These are phyloP conservation scores for Nemurella pictetii DNA, from an alignment of 2,888 invertebrate species.

Conservation along the genomic window DNA sequence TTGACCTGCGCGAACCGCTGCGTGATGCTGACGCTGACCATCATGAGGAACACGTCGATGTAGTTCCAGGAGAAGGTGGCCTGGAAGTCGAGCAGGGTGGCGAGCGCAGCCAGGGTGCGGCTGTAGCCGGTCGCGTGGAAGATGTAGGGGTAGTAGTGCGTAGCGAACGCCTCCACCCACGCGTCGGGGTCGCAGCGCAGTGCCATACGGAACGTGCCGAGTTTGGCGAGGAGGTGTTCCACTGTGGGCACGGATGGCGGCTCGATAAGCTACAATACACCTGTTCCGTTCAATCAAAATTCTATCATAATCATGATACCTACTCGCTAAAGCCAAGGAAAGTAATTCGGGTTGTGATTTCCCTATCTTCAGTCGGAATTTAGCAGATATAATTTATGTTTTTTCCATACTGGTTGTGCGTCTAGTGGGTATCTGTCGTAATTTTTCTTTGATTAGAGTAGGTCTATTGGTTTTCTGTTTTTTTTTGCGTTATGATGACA, in stretches of 20 bases:
- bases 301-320: too few relatives aligned
- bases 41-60: conserved; percentile 40
- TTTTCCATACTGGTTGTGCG: too few relatives aligned
- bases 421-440: too few relatives aligned
- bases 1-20: conserved; percentile 38
- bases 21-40: conserved; percentile 36
- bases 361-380: too few relatives aligned
- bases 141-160: conserved; percentile 1
- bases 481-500: too few relatives aligned
- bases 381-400: too few relatives aligned
- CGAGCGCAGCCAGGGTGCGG: neutral
- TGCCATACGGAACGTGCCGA: neutral
- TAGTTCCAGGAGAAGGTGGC: conserved; percentile 41
- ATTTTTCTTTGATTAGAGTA: too few relatives aligned
- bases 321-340: too few relatives aligned
- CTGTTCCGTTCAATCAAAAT: too few relatives aligned
- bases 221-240: conserved; percentile 9
- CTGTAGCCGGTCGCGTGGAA: neutral
- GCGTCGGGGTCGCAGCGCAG: neutral
- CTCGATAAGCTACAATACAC: too few relatives aligned
- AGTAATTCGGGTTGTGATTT: too few relatives aligned
- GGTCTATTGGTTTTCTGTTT: too few relatives aligned
- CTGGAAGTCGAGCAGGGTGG: conserved; percentile 27
- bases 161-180: conserved; percentile 4
- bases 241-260: neutral